These are phyloP conservation scores for Seriola rivoliana DNA, from an alignment of 2,113 vertebrate species.

Conservation along the genomic window DNA sequence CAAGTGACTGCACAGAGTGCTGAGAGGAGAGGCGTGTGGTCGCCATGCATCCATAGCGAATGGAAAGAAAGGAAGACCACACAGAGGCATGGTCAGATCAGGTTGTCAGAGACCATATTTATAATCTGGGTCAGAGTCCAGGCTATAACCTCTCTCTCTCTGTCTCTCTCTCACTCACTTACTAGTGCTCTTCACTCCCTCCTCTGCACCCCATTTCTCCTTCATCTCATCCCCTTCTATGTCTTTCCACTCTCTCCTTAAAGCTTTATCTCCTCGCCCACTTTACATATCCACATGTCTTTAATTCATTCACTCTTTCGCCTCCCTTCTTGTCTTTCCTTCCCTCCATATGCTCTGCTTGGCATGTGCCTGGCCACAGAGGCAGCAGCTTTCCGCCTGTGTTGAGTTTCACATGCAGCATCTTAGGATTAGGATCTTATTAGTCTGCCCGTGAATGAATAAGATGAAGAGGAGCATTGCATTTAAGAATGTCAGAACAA, in stretches of 20 bases:
- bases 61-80: slow-evolving; percentile 73
- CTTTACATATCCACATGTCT: slow-evolving; percentile 14
- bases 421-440: slow-evolving; percentile 9
- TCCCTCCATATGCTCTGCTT: background rate
- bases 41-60: slow-evolving; percentile 30
- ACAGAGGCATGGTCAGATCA: slow-evolving; percentile 69
- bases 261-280: slow-evolving; percentile 19
- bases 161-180: slow-evolving; percentile 28
- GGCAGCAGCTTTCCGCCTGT: slow-evolving; percentile 28
- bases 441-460: slow-evolving; percentile 15
- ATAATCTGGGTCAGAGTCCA: slow-evolving; percentile 75
- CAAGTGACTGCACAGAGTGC: slow-evolving; percentile 21
- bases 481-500: background rate
- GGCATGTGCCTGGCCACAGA: slow-evolving; percentile 10
- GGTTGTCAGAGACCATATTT: slow-evolving; percentile 74
- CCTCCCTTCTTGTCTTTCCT: background rate
- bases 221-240: slow-evolving; percentile 35
- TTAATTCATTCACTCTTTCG: slow-evolving; percentile 17
- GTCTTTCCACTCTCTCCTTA: slow-evolving; percentile 13
- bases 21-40: slow-evolving; percentile 47
- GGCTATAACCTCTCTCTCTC: slow-evolving; percentile 48
- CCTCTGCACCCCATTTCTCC: slow-evolving; percentile 36
- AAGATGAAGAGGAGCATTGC: background rate
- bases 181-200: slow-evolving; percentile 7
- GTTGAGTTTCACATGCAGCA: slow-evolving; percentile 28